Evolutionary conservation across 92 coral and sea anemone species (phyloP).

Genomic region (Siderastrea siderea): DNA sequence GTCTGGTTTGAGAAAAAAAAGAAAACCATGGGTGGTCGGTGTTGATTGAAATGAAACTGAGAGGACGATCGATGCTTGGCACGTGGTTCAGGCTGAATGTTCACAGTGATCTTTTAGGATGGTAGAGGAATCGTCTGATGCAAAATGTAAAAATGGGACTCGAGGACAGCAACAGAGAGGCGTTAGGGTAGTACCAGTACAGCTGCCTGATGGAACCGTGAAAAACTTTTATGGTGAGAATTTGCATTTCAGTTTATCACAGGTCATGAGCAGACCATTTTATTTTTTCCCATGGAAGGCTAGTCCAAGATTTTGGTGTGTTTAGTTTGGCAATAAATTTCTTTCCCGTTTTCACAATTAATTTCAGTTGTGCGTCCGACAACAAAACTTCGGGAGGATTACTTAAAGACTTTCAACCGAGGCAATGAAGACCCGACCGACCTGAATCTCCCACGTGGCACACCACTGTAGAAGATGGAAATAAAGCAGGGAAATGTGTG

Average conservation of each 20-base stretch:
- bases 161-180: background rate
- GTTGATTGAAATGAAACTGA: background rate
- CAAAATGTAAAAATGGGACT: background rate
- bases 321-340: background rate
- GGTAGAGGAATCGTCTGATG: background rate
- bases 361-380: background rate
- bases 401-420: too few species aligned
- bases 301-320: too few species aligned
- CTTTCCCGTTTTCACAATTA: background rate
- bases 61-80: background rate
- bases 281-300: too few species aligned
- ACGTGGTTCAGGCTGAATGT: background rate
- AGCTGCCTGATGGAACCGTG: background rate
- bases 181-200: too few species aligned
- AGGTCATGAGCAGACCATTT: too few species aligned
- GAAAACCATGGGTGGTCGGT: background rate
- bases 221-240: background rate
- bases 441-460: background rate
- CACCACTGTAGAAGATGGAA: too few species aligned
- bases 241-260: background rate
- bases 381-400: too few species aligned
- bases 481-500: background rate
- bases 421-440: too few species aligned
- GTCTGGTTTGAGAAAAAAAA: background rate
- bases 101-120: background rate